Base-by-base conservation (phyloP, 1,140 invertebrate genomes). In the Linepithema humile region DNA sequence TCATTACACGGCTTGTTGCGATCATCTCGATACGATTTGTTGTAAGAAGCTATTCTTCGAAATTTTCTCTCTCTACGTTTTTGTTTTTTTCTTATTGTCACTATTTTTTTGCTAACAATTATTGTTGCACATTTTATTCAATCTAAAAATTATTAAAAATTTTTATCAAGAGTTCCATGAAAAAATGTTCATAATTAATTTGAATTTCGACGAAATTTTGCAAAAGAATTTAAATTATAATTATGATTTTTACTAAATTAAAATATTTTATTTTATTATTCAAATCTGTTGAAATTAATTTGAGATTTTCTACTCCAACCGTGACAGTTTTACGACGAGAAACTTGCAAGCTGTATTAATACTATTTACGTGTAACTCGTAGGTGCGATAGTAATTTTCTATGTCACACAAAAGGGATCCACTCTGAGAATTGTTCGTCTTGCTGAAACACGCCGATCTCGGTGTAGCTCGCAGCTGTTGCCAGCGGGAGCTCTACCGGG, bases 401-500 rank as follows among this genome's bases (percentile, higher is more conserved):
- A 69, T 38, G 48, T 62, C 10, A 20, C 74, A 43, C 59, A 57
- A 65, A 29, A 59, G 35, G 57, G 45, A 82, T 87, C 38, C 77
- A 62, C 53, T 48, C 12, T 0, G 32, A 55, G 3, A 87, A 45
- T 87, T 87, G 80, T 86, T 83, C 85, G 48, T 88, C 45, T 45
- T 29, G 32, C 20, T 32, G 20, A 57, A 84, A 73, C 86, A 84
- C 45, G 73, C 43, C 62, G 82, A 75, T 73, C 55, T 84, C 65
- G 64, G 72, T 64, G 78, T 77, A 60, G 85, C 62, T 74, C 53
- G 65, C 83, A 77, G 83, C 57, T 83, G 75, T 75, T 87, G 75
- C 74, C 85, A 88, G 87, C 87, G 57, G 85, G 75, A 60, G 77
- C 53, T 85, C 77, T 64, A 26, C 60, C 82, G 32, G 67, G n/a